These are phyloP conservation scores for Corythaeola cristata DNA, from an alignment of 2,113 vertebrate species.

Conservation along the genomic window DNA sequence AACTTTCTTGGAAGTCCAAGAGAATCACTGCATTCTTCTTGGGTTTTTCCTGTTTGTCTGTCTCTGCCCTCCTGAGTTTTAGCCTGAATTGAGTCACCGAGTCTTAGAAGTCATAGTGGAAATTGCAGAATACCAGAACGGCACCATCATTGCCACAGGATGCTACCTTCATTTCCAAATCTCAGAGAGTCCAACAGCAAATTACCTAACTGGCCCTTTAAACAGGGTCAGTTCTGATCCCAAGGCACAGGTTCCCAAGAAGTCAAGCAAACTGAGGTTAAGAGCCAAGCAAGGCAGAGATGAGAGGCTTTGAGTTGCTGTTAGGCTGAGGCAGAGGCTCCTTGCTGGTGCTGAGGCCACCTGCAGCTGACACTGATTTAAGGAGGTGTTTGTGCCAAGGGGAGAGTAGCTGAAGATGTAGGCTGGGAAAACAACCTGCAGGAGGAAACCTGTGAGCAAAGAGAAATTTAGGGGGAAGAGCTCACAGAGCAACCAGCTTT, in stretches of 20 bases:
- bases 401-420: neutral
- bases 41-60: conserved; percentile 31
- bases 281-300: neutral
- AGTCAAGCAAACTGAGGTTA: neutral
- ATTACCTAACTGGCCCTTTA: neutral
- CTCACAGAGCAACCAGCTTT: neutral
- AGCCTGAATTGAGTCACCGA: neutral
- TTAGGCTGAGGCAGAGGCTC: neutral
- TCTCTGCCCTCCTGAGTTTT: neutral
- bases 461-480: neutral
- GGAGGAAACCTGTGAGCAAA: neutral
- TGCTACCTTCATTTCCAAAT: neutral
- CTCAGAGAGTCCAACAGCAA: neutral
- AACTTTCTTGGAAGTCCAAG: neutral
- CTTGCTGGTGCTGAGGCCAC: neutral
- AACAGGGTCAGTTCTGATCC: neutral
- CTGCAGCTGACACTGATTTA: neutral
- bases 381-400: neutral
- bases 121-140: neutral
- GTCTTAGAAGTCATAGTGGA: neutral
- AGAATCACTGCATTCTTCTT: neutral
- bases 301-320: neutral
- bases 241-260: neutral
- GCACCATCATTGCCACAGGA: neutral
- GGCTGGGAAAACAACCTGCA: neutral